These are phyloP conservation scores for Halisarca cf. caerulea DNA, from an alignment of 37 sponge, comb jelly and placozoan genomes.

Conservation along the genomic window DNA sequence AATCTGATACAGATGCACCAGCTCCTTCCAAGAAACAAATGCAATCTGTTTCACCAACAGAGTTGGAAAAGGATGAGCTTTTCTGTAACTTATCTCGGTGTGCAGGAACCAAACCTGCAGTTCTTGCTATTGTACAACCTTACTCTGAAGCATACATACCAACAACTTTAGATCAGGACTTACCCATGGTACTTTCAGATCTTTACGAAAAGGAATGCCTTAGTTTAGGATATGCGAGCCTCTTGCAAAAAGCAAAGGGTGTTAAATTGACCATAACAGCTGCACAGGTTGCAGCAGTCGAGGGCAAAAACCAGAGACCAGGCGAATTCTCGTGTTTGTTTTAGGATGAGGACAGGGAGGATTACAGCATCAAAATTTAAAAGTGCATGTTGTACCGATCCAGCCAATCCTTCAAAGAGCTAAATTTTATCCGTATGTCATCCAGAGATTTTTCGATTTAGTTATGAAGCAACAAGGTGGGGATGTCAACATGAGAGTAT, in stretches of 20 bases:
- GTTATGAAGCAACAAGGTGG: no score
- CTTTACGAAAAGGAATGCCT: slow-evolving; percentile 29
- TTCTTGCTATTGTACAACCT: slow-evolving; percentile 34
- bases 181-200: slow-evolving; percentile 24
- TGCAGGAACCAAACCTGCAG: slow-evolving; percentile 42
- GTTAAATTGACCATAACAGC: slow-evolving; percentile 19
- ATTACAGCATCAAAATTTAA: slow-evolving; percentile 71
- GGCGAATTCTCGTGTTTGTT: slow-evolving; percentile 40
- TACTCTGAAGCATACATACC: slow-evolving; percentile 43
- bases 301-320: slow-evolving; percentile 49
- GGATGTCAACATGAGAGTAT: no score
- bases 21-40: not conserved
- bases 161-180: not conserved
- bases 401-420: slow-evolving; percentile 32
- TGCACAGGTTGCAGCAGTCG: slow-evolving; percentile 2
- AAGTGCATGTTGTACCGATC: slow-evolving; percentile 33
- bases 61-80: slow-evolving; percentile 1
- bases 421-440: no score
- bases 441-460: no score
- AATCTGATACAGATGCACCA: not conserved
- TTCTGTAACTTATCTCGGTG: not conserved
- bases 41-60: not conserved
- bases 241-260: slow-evolving; percentile 3
- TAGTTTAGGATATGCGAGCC: slow-evolving; percentile 8
- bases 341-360: slow-evolving; percentile 51